Base-by-base conservation (phyloP, 1,140 invertebrate genomes). In the Harlomillsia oculata region DNA sequence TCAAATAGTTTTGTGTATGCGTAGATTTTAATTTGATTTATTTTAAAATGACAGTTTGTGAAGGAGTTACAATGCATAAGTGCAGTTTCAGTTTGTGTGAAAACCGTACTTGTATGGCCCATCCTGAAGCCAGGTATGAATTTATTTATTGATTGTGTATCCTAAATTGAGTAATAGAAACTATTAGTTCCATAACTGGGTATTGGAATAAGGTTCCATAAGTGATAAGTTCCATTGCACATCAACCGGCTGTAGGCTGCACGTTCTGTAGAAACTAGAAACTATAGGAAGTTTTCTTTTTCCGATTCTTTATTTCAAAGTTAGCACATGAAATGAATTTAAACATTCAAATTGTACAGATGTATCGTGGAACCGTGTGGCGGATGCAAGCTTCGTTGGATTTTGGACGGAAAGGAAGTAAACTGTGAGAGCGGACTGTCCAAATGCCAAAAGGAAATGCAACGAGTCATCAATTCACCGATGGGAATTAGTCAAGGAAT, bases 291-390 rank as follows among this genome's bases (percentile, higher is more conserved):
- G n/a, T n/a, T n/a, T n/a, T n/a, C n/a, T n/a, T n/a, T n/a, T n/a
- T n/a, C n/a, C n/a, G n/a, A n/a, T n/a, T n/a, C n/a, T n/a, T n/a
- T n/a, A n/a, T n/a, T n/a, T n/a, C n/a, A n/a, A n/a, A n/a, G n/a
- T n/a, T n/a, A n/a, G n/a, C n/a, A n/a, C n/a, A n/a, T n/a, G n/a
- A n/a, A n/a, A n/a, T n/a, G n/a, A n/a, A n/a, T n/a, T n/a, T n/a
- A n/a, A n/a, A n/a, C n/a, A n/a, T n/a, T n/a, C n/a, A n/a, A n/a
- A n/a, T n/a, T 48, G 53, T 67, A 9, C 60, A 73, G 36, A 66
- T 72, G 58, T 69, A 70, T 9, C 25, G 62, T 74, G 25, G 67
- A 72, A 54, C 71, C 72, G 0, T 75, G 73, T 62, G 70, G 69
- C 26, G 69, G 71, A n/a, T 75, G 74, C 53, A 56, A 52, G 5